Percentiles rank a stretch among this genome's conserved stretches.
Conservation (phyloP, 23 tunicate species). For the Clavelina lepadiformis region DNA sequence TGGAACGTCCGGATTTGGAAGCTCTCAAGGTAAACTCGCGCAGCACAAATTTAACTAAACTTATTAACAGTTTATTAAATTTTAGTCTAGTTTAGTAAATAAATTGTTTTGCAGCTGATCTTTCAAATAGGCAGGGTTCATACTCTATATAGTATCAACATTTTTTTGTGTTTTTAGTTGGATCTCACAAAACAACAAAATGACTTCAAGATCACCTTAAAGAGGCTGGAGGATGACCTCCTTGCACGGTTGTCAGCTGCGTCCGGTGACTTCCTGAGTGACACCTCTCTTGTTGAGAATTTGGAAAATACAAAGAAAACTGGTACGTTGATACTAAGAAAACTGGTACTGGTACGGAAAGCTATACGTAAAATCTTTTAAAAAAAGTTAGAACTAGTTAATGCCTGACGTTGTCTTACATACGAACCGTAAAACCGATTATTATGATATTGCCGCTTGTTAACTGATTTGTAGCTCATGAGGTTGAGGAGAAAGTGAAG, state of each 20-base stretch:
- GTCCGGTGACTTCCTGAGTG: slow-evolving; percentile 95
- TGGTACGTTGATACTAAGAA: slow-evolving; percentile 38
- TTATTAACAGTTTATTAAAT: too few species aligned
- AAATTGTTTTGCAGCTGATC: background rate
- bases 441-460: too few species aligned
- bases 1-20: slow-evolving; percentile 96
- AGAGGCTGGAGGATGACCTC: slow-evolving; percentile 87
- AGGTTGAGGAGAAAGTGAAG: slow-evolving; percentile 83
- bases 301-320: slow-evolving; percentile 95
- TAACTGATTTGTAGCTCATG: slow-evolving; percentile 55
- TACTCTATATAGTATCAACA: background rate
- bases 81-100: too few species aligned
- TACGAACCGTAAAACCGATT: background rate
- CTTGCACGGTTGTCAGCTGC: slow-evolving; percentile 92
- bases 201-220: slow-evolving; percentile 95
- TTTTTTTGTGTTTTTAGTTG: slow-evolving; percentile 31
- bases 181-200: slow-evolving; percentile 94
- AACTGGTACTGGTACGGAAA: too few species aligned
- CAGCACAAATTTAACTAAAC: too few species aligned
- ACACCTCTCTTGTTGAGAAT: slow-evolving; percentile 94
- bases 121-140: background rate
- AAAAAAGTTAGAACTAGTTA: too few species aligned
- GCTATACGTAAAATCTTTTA: too few species aligned
- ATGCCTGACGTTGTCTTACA: background rate
- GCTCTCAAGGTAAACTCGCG: slow-evolving; percentile 69